Evolutionary conservation across 1,140 invertebrate species (phyloP), one percentile per base, ranked within the genome.

Genomic region (Hycleus phaleratus): DNA sequence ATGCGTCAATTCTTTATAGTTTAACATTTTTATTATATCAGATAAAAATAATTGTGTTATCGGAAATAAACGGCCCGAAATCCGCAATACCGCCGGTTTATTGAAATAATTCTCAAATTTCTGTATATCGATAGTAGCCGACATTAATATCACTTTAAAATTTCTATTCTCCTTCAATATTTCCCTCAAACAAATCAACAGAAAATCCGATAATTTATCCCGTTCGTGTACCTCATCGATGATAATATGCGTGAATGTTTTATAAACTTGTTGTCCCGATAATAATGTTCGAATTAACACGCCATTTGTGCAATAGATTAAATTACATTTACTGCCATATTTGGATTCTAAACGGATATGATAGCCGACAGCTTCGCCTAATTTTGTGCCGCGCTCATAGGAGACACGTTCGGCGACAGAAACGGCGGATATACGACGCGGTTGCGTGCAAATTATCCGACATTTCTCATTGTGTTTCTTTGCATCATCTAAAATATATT

Each of bases 141-240:
- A 97, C 94, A 98, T 98, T 1, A 98, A 78, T 46, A 98, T 81
- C 0, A 98, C 61, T 61, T 87, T 87, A 0, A 97, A 74, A 56
- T 87, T 79, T 56, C 82, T 81, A 64, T 85, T 86, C 11, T 85
- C 82, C 1, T 79, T 70, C 4, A 97, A 68, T 3, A 85, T 82
- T 65, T 95, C 87, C 52, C 87, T 83, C 6, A 97, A 70, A 10
- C 90, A 85, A 49, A 95, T 89, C 39, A 98, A 73, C 10, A 97
- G 77, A 74, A 98, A 97, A 75, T 98, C 96, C 48, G 89, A 87
- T 68, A 93, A 88, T 64, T 91, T 83, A 73, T 97, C 94, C 0
- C 95, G 79, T 74, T 98, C 95, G 73, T 97, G 95, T 48, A 97
- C 85, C 78, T 98, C 96, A 73, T 98, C 96, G 57, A 96, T 83